Evolutionary conservation across 2,113 vertebrate genomes (phyloP).

Genomic region (Oophaga pumilio): DNA sequence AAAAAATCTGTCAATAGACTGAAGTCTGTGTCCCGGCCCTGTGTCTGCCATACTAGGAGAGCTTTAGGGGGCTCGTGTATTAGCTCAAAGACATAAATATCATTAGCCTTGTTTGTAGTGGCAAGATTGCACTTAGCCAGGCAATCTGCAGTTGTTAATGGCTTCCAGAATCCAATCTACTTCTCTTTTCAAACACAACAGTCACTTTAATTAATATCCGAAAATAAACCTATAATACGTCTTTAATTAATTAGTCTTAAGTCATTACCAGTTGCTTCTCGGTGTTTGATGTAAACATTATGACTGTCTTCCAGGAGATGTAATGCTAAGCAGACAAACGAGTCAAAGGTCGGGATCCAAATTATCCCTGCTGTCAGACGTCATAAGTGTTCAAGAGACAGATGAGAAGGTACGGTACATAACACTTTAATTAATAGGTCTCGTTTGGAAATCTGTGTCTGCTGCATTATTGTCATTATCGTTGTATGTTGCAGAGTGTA

Average conservation of each 20-base stretch:
- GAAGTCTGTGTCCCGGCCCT: background rate
- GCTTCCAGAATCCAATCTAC: slow-evolving; percentile 26
- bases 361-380: slow-evolving; percentile 46
- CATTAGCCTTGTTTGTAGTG: slow-evolving; percentile 21
- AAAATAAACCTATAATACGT: slow-evolving; percentile 41
- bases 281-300: slow-evolving; percentile 50
- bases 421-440: slow-evolving; percentile 31
- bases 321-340: slow-evolving; percentile 57
- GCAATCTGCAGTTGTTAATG: slow-evolving; percentile 25
- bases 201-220: slow-evolving; percentile 39
- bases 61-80: background rate
- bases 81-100: slow-evolving; percentile 14
- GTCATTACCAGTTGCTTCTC: slow-evolving; percentile 40
- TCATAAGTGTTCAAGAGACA: background rate
- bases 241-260: slow-evolving; percentile 42
- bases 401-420: slow-evolving; percentile 64
- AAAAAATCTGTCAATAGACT: background rate
- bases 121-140: slow-evolving; percentile 2
- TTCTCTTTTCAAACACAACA: background rate
- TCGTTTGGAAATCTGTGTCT: slow-evolving; percentile 13
- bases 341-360: slow-evolving; percentile 53
- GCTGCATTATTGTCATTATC: background rate
- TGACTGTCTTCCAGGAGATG: slow-evolving; percentile 54
- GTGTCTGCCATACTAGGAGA: background rate
- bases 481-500: background rate